These are phyloP conservation scores for Rhamnusium bicolor DNA, from an alignment of 2,888 invertebrate genomes.

Conservation along the genomic window DNA sequence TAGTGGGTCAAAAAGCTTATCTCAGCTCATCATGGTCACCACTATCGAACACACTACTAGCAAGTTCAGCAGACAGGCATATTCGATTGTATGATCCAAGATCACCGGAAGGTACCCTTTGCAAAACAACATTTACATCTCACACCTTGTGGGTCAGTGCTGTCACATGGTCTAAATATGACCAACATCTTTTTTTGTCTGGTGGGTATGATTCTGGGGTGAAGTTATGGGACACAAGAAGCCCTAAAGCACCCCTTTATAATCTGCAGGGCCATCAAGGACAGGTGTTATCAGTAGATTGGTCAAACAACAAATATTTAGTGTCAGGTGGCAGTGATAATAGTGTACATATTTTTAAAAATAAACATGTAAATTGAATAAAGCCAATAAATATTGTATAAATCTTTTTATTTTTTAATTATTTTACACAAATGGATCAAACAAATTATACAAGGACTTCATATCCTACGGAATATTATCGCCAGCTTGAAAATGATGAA, in stretches of 20 bases:
- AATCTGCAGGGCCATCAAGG: conserved; percentile 95
- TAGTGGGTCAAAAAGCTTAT: conserved; percentile 92
- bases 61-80: conserved; percentile 93
- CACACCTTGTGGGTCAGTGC: conserved; percentile 95
- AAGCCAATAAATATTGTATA: conserved; percentile 8
- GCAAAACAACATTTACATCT: conserved; percentile 89
- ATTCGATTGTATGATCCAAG: conserved; percentile 94
- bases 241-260: conserved; percentile 92
- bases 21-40: conserved; percentile 90
- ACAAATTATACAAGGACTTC: conserved; percentile 12
- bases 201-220: conserved; percentile 92
- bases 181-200: conserved; percentile 90
- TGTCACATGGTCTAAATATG: conserved; percentile 89
- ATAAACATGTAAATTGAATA: conserved; percentile 56
- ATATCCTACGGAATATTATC: conserved; percentile 54
- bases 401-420: conserved; percentile 4
- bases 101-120: conserved; percentile 88
- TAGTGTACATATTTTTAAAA: conserved; percentile 89
- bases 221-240: conserved; percentile 97
- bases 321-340: conserved; percentile 96
- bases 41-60: conserved; percentile 81
- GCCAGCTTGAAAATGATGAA: conserved; percentile 69
- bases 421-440: background rate
- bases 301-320: conserved; percentile 90
- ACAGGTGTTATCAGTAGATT: conserved; percentile 93